Percentiles rank a stretch among this genome's conserved stretches.
Conservation (phyloP, 1,140 invertebrate species). For the Penaeus japonicus region DNA sequence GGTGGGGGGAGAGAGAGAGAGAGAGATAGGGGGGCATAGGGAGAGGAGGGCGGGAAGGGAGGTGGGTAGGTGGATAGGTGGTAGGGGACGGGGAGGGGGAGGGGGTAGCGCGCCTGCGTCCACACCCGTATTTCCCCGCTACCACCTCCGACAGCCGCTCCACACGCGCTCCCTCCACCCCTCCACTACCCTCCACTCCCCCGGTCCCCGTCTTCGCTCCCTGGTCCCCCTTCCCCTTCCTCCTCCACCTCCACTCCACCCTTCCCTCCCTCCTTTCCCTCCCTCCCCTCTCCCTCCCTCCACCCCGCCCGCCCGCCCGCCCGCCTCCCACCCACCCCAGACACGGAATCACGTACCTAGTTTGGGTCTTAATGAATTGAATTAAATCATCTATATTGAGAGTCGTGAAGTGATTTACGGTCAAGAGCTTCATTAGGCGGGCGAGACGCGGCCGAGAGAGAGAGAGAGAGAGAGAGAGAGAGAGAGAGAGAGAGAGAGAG, state of each 20-base stretch:
- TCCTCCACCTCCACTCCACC: too few relatives aligned
- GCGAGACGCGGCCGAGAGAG: slow-evolving; percentile 14
- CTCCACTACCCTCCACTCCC: too few relatives aligned
- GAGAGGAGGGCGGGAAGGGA: not conserved
- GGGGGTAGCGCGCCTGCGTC: not conserved
- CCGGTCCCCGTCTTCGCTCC: too few relatives aligned
- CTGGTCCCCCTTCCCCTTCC: too few relatives aligned
- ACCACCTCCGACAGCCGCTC: too few relatives aligned
- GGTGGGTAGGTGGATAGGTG: too few relatives aligned
- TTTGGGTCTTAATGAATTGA: slow-evolving; percentile 55
- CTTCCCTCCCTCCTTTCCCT: not conserved
- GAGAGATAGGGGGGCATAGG: not conserved
- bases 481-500: not conserved
- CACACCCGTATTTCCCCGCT: too few relatives aligned
- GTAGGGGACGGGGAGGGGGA: not conserved
- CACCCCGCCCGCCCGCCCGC: not conserved
- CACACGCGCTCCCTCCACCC: not conserved
- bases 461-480: not conserved
- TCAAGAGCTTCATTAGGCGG: slow-evolving; percentile 51
- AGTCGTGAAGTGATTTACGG: slow-evolving; percentile 50
- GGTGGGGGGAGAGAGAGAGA: not conserved
- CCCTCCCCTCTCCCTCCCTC: not conserved
- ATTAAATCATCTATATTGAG: slow-evolving; percentile 56
- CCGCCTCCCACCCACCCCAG: not conserved
- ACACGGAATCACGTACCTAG: slow-evolving; percentile 53